Percentiles rank a stretch among this genome's conserved stretches.
phyloP scores from a whole-genome alignment of 2,797 vertebrate genomes.

The Microcaecilia unicolor region DNA sequence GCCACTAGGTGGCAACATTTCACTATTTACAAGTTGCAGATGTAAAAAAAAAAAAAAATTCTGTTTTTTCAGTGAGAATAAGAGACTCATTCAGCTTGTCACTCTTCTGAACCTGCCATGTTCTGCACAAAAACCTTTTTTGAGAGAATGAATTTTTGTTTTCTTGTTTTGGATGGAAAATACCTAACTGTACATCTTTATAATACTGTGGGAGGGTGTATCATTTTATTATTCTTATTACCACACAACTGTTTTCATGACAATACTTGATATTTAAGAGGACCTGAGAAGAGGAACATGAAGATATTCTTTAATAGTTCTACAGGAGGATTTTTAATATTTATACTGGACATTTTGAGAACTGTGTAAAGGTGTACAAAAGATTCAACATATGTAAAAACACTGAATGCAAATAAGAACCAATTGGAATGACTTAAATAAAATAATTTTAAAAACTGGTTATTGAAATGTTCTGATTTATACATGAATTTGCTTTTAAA shows the following conservation, averaged over 20 bases:
- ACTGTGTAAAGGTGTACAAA: conserved; percentile 6
- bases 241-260: conserved; percentile 1
- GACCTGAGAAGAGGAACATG: background rate
- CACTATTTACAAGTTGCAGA: conserved; percentile 14
- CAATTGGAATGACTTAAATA: too few species aligned
- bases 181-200: too few species aligned
- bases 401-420: background rate
- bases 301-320: too few species aligned
- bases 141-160: conserved; percentile 30
- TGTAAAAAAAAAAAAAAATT: too few species aligned
- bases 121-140: background rate
- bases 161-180: conserved; percentile 33
- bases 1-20: conserved; percentile 46
- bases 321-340: too few species aligned
- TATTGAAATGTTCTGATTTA: too few species aligned
- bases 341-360: conserved; percentile 7
- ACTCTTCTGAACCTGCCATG: too few species aligned
- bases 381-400: background rate
- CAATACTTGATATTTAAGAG: background rate
- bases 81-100: too few species aligned
- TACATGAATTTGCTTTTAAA: too few species aligned
- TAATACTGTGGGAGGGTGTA: conserved; percentile 9
- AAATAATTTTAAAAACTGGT: too few species aligned
- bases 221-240: background rate
- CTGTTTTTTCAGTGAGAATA: too few species aligned